Percentiles rank a stretch among this genome's conserved stretches.
Evolutionary conservation across 1,140 invertebrate species (phyloP).

Genomic region (Panagrolaimus sp.): DNA sequence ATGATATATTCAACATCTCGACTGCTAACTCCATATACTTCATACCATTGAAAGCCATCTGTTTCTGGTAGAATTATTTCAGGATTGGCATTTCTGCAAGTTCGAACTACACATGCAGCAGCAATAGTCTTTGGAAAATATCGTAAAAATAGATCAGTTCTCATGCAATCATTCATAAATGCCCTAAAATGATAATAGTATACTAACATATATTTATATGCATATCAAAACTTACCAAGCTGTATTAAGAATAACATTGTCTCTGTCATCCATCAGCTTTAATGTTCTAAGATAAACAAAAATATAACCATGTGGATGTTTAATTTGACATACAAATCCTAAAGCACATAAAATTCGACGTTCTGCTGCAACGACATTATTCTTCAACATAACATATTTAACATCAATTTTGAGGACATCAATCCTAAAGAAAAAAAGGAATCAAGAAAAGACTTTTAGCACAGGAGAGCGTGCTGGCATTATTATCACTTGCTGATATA

Average conservation of each 20-base stretch:
- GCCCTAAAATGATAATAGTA: neutral
- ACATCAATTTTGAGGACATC: constrained; percentile 5
- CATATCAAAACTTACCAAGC: neutral
- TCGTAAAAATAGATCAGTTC: constrained; percentile 2
- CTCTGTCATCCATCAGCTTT: neutral
- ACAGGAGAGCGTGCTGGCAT: too few relatives aligned
- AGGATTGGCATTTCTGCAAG: neutral
- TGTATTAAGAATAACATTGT: neutral
- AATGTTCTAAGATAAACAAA: neutral
- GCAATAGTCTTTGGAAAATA: constrained; percentile 7
- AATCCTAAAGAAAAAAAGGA: neutral
- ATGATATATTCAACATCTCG: constrained; percentile 9
- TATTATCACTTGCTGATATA: too few relatives aligned
- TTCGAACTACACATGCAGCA: neutral
- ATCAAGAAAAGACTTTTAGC: too few relatives aligned
- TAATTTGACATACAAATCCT: constrained; percentile 10
- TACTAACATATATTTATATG: neutral
- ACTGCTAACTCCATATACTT: neutral
- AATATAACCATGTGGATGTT: constrained; percentile 6
- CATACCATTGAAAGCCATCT: neutral
- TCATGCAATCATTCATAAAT: constrained; percentile 11
- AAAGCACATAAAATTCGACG: neutral
- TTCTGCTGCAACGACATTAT: neutral
- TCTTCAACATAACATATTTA: constrained; percentile 4
- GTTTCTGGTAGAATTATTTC: neutral